Percentiles rank a stretch among this genome's conserved stretches.
phyloP scores from a whole-genome alignment of 2,797 vertebrate species.

The Leptoclinus maculatus region DNA sequence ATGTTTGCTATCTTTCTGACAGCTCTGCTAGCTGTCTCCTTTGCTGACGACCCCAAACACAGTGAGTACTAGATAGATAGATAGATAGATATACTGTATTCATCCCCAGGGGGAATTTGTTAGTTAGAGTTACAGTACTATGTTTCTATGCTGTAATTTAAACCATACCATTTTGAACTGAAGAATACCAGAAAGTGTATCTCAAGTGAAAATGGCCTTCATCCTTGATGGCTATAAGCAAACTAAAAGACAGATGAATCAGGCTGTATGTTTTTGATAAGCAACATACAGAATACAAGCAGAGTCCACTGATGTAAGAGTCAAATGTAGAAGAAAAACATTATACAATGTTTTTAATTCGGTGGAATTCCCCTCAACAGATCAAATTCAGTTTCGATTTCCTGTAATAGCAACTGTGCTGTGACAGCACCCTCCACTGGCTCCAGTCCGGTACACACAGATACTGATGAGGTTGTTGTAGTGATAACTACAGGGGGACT shows the following conservation, averaged over 20 bases:
- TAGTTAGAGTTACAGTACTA: no score
- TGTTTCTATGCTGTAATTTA: background rate
- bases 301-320: no score
- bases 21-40: background rate
- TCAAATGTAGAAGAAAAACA: background rate
- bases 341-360: background rate
- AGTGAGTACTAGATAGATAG: slow-evolving; percentile 59
- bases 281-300: background rate
- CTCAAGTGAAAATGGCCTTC: background rate
- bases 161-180: fast-evolving
- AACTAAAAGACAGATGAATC: background rate
- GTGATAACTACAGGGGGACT: no score
- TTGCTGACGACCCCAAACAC: background rate
- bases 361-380: slow-evolving; percentile 35
- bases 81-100: no score
- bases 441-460: background rate
- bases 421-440: background rate
- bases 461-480: no score
- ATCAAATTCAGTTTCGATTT: slow-evolving; percentile 60
- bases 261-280: background rate
- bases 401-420: background rate
- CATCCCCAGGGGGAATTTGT: no score
- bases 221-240: background rate
- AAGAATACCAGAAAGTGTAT: background rate
- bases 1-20: fast-evolving